Percentiles rank a stretch among this genome's conserved stretches.
phyloP scores from a whole-genome alignment of 2,888 invertebrate species.

The Diogma glabrata region DNA sequence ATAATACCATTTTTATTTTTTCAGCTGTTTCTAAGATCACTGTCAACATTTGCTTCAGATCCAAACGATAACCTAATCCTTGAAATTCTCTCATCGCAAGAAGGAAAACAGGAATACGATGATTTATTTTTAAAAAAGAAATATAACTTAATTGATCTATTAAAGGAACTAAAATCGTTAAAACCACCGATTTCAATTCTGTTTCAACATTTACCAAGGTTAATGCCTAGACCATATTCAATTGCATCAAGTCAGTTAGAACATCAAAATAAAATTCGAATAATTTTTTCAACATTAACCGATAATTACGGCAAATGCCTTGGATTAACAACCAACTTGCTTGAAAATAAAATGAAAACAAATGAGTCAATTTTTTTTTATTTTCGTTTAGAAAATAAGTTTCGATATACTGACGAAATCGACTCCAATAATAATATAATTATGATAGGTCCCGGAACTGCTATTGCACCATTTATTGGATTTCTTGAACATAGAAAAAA shows the following conservation, averaged over 20 bases:
- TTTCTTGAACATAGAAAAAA: not conserved
- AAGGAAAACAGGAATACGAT: conserved; percentile 4
- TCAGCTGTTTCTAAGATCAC: not conserved
- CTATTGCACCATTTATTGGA: not conserved
- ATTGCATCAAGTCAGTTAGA: not conserved
- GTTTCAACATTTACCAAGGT: not conserved
- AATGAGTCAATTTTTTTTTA: not conserved
- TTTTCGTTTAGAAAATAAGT: not conserved
- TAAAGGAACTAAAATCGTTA: not conserved
- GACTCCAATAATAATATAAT: not conserved
- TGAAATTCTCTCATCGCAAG: not conserved
- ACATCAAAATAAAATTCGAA: not conserved
- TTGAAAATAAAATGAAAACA: not conserved
- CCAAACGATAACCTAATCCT: not conserved
- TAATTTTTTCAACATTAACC: not conserved
- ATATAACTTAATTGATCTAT: not conserved
- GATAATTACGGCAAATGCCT: too few species aligned
- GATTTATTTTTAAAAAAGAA: not conserved
- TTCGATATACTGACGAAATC: not conserved
- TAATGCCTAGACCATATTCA: conserved; percentile 3
- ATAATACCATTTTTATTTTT: not conserved
- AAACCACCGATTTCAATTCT: not conserved
- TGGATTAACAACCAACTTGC: not conserved
- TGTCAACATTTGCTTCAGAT: not conserved
- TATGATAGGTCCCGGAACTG: conserved; percentile 3